Base-by-base conservation (phyloP, 2,113 vertebrate genomes). In the Cavia porcellus region DNA sequence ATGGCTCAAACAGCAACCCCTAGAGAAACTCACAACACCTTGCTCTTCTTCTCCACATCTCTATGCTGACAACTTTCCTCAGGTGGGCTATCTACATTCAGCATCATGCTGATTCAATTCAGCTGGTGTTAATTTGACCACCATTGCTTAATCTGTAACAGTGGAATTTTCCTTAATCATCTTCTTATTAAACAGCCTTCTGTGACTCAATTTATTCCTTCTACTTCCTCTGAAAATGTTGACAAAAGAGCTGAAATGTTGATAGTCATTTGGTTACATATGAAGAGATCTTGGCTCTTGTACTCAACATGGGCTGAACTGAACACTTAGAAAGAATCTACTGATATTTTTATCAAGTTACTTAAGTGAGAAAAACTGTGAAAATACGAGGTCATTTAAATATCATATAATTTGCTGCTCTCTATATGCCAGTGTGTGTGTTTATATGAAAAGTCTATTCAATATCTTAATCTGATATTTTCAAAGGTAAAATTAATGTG, bases 161-260 rank as follows among this genome's bases (percentile, higher is more conserved):
- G 47, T 50, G 47, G 35, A 87, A 75, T 32, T 10, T 84, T 75
- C 50, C 4, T 74, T 35, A 75, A 75, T 84, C n/a, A 75, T 0
- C 20, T 86, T 64, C 30, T 91, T 82, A 94, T 94, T 85, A 94
- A 89, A 30, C 6, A 94, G 15, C 28, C 47, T 90, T 3, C n/a
- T 88, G 10, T 1, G 68, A 57, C 85, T 64, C 10, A 84, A 50
- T 5, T 5, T 52, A 80, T 81, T 84, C 38, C 19, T 38, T 80
- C 22, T 32, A 30, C 92, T 66, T 35, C 55, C 9, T 72, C 45
- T 81, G 15, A 15, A 52, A 59, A 35, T 83, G 68, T 25, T 75
- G 74, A 32, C 45, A 62, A 85, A 70, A 20, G 42, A 70, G 14
- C 5, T 87, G 47, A 4, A 86, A 94, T 7, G 32, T 13, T 79